phyloP scores from a whole-genome alignment of 2,888 invertebrate genomes.

The Amitus sp. region DNA sequence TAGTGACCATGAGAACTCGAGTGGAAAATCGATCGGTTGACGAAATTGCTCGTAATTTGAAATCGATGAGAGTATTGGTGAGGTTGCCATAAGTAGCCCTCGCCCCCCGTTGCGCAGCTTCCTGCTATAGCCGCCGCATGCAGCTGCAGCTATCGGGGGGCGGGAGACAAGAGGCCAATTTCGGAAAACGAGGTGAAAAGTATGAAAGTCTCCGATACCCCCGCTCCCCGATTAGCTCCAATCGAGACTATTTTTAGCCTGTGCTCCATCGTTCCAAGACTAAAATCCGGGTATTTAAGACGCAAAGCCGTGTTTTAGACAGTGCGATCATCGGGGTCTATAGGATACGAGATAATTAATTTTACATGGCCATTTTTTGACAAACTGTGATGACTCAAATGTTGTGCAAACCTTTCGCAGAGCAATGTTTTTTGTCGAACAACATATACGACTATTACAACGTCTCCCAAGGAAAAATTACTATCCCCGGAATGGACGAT shows the following conservation, averaged over 20 bases:
- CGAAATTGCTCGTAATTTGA: constrained; percentile 3
- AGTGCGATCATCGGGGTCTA: background rate
- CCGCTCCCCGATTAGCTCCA: constrained; percentile 58
- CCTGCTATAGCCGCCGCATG: constrained; percentile 46
- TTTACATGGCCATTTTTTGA: background rate
- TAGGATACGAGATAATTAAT: background rate
- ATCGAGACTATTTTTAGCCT: constrained; percentile 8
- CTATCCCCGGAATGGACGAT: constrained; percentile 95
- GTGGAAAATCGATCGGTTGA: too few species aligned
- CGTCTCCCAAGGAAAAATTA: constrained; percentile 96
- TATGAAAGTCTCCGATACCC: constrained; percentile 48
- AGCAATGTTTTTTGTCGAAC: constrained; percentile 81
- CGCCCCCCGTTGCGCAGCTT: constrained; percentile 62
- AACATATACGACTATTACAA: constrained; percentile 93
- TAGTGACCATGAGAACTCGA: too few species aligned
- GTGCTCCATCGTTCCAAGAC: constrained; percentile 18
- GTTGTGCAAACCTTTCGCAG: constrained; percentile 68
- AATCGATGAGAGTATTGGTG: constrained; percentile 32
- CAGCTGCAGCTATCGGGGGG: constrained; percentile 61
- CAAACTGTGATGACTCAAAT: constrained; percentile 12
- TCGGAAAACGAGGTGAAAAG: constrained; percentile 10
- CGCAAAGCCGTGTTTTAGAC: constrained; percentile 2
- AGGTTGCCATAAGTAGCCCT: constrained; percentile 44
- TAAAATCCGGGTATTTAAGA: background rate
- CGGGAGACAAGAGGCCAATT: constrained; percentile 55